Evolutionary conservation across 2,113 vertebrate species (phyloP).

Genomic region (Muscicapa adusta): DNA sequence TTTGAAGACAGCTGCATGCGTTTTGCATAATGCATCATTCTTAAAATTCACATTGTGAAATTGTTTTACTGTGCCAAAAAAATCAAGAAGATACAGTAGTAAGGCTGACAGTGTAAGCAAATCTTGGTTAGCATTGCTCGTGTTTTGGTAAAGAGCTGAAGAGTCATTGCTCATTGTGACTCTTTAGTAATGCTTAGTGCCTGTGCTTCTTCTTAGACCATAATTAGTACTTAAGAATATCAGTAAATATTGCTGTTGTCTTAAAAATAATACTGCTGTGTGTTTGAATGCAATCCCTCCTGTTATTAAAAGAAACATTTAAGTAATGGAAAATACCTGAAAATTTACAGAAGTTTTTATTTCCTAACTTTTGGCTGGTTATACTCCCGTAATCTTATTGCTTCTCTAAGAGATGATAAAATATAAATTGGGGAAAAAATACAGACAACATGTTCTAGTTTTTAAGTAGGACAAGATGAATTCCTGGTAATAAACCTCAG

Average conservation of each 20-base stretch:
- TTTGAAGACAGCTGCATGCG: background rate
- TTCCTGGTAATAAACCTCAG: background rate
- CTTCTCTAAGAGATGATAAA: background rate
- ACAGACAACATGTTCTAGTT: background rate
- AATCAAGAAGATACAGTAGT: background rate
- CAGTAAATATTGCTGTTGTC: background rate
- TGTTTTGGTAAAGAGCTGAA: background rate
- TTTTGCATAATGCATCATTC: background rate
- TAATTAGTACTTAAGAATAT: background rate
- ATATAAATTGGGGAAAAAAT: background rate
- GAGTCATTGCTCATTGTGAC: background rate
- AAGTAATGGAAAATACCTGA: background rate
- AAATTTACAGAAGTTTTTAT: background rate
- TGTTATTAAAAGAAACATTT: background rate
- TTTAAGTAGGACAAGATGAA: background rate
- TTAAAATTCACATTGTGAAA: background rate
- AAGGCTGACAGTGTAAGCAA: background rate
- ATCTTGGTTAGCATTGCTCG: background rate
- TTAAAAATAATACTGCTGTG: background rate
- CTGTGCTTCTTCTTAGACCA: background rate
- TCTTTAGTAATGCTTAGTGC: background rate
- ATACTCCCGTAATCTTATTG: background rate
- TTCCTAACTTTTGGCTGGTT: background rate
- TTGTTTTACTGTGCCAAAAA: background rate
- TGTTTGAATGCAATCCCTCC: background rate